These are phyloP conservation scores for Astur gentilis DNA, from an alignment of 2,113 vertebrate genomes.

Conservation along the genomic window DNA sequence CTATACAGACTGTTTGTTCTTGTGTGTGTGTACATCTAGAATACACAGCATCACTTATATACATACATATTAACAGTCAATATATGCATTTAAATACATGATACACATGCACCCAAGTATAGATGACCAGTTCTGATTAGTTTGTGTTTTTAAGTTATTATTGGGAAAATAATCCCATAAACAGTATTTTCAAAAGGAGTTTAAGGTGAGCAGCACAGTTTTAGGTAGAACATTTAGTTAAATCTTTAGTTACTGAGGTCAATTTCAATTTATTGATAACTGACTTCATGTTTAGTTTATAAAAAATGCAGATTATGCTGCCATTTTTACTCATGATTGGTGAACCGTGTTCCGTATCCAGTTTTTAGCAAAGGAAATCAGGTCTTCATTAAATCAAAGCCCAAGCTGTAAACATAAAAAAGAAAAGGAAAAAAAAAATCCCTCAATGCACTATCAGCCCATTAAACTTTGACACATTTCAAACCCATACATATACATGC, in stretches of 20 bases:
- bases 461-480: not conserved
- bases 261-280: not conserved
- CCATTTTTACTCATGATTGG: not conserved
- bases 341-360: accelerated
- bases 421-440: not conserved
- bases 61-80: not conserved
- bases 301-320: not conserved
- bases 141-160: not conserved
- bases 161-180: not conserved
- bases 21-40: not conserved
- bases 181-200: not conserved
- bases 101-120: not conserved
- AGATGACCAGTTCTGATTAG: not conserved
- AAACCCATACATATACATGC: not conserved
- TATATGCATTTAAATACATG: not conserved
- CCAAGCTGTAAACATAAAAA: not conserved
- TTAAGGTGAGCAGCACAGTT: not conserved
- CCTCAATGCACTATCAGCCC: not conserved
- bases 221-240: not conserved
- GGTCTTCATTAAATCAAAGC: not conserved
- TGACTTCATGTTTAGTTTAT: not conserved
- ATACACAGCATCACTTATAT: not conserved
- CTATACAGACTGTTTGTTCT: not conserved
- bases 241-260: not conserved
- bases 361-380: not conserved